Evolutionary conservation across 2,888 invertebrate species (phyloP).

Genomic region (Entomobrya multifasciata): DNA sequence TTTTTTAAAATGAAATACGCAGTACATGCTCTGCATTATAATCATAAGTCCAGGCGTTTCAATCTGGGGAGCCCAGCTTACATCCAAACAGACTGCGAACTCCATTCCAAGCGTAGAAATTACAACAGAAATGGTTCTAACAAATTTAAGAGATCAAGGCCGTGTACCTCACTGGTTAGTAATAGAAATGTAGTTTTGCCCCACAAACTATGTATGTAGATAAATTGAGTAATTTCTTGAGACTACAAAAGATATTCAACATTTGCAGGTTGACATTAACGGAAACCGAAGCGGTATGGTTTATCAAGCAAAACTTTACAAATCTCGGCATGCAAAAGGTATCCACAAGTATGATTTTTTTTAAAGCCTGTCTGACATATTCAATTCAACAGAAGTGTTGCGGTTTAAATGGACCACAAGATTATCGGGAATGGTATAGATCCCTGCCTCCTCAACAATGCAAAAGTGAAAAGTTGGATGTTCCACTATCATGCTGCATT

Average conservation of each 20-base stretch:
- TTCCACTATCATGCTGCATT: slow-evolving; percentile 3
- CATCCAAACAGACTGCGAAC: background rate
- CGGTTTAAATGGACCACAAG: slow-evolving; percentile 22
- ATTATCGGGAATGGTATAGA: slow-evolving; percentile 15
- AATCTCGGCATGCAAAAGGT: background rate
- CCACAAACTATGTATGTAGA: background rate
- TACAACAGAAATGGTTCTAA: background rate
- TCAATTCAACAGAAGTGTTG: slow-evolving; percentile 46
- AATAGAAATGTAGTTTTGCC: background rate
- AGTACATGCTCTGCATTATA: slow-evolving; percentile 28
- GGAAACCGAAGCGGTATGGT: slow-evolving; percentile 14
- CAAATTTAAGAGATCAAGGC: background rate
- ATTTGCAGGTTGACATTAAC: background rate
- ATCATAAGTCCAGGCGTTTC: background rate
- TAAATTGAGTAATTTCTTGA: background rate
- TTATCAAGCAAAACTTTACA: too few relatives aligned
- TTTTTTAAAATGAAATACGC: too few relatives aligned
- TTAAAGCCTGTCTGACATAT: background rate
- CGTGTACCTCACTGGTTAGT: background rate
- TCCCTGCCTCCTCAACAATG: background rate
- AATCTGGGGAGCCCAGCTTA: background rate
- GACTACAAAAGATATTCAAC: too few relatives aligned
- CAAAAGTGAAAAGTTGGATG: background rate
- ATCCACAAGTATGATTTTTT: background rate
- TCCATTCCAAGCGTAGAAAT: background rate